A percentile compares a stretch with the other conserved stretches of the same genome.
phyloP scores from a whole-genome alignment of 2,797 vertebrate genomes.

The Acestrorhynchus altus region DNA sequence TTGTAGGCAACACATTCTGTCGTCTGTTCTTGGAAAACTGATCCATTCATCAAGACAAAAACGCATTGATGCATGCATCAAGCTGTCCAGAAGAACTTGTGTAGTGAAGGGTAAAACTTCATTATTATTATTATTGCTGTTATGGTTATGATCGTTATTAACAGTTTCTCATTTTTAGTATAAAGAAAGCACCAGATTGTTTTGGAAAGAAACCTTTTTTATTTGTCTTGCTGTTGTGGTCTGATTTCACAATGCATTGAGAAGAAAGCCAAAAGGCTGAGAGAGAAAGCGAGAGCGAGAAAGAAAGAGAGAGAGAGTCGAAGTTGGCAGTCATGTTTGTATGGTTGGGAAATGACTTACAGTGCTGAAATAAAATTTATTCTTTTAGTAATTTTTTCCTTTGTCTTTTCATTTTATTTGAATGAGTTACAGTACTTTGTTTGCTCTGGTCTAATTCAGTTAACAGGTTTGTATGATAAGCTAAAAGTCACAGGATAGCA shows the following conservation, averaged over 20 bases:
- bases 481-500: too few relatives aligned
- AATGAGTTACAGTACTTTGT: background rate
- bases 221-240: conserved; percentile 87
- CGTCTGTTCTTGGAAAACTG: conserved; percentile 54
- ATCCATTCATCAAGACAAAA: conserved; percentile 64
- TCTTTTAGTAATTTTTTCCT: conserved; percentile 87
- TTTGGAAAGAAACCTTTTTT: conserved; percentile 81
- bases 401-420: conserved; percentile 4
- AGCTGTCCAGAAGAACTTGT: conserved; percentile 76
- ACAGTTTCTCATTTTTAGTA: conserved; percentile 85
- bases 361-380: conserved; percentile 98
- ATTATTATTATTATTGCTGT: conserved; percentile 82
- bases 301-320: conserved; percentile 74
- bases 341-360: conserved; percentile 95
- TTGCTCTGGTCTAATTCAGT: too few relatives aligned
- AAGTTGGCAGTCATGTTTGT: conserved; percentile 89
- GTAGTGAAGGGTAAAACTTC: conserved; percentile 81
- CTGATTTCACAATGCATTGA: conserved; percentile 81
- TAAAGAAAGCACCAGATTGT: conserved; percentile 85
- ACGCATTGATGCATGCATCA: conserved; percentile 81
- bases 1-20: conserved; percentile 61
- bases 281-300: conserved; percentile 41
- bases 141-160: conserved; percentile 84
- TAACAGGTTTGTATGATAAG: too few relatives aligned
- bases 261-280: conserved; percentile 74